Base-by-base conservation (phyloP, 2,113 vertebrate species). In the Chaenocephalus aceratus region DNA sequence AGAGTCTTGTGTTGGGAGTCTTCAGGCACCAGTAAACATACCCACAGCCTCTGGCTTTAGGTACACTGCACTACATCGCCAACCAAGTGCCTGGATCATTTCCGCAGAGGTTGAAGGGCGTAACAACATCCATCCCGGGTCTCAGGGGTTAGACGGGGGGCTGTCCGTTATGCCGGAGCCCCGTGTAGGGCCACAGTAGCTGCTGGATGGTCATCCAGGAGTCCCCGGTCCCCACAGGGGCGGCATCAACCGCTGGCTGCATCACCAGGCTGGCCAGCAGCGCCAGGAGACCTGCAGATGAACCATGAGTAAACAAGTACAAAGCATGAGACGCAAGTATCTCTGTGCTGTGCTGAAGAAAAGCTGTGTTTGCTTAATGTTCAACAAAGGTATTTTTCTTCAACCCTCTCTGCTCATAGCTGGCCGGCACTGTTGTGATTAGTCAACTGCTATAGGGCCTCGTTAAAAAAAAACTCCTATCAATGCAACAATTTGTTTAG, bases 141-240 rank as follows among this genome's bases (percentile, higher is more conserved):
- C 54, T 48, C 10, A 2, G 49, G 51, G 7, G 49, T 49, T 94
- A 99, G 67, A 97, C 94, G 0, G 97, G 97, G 0, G 97, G 97
- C 6, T 97, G 97, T 0, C 95, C 96, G 0, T 97, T 92, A 91
- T 98, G 96, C 21, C 84, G 95, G 6, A 99, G 96, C 77, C 94
- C 92, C 0, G 95, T 89, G 54, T 97, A 96, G 6, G 97, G 97
- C 97, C 97, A 99, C 80, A 99, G 81, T 75, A 98, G 91, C 82
- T 98, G 96, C 93, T 97, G 97, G 41, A 99, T 94, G 18, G 96
- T 94, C 64, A 92, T 93, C 97, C 98, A 99, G 49, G 96, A 95
- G 89, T 95, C 95, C 10, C 97, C 97, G 0, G 96, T 96, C 45
- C 95, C 96, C 1, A 96, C 94, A 0, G 97, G 96, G 2, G 97